phyloP scores from a whole-genome alignment of 2,888 invertebrate genomes.

The Phaonia tiefii region DNA sequence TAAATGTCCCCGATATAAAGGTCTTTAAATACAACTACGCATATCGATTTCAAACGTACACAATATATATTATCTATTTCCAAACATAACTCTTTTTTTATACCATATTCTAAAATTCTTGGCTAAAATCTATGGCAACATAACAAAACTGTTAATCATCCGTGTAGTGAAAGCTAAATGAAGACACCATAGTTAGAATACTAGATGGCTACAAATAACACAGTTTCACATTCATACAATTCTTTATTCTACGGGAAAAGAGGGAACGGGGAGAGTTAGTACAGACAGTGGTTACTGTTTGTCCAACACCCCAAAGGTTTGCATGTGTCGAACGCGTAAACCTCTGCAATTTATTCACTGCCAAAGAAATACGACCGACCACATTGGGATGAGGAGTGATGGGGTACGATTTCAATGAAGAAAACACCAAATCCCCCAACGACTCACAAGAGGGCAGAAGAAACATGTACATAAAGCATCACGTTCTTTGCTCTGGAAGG shows the following conservation, averaged over 20 bases:
- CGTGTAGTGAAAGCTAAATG: conserved; percentile 11
- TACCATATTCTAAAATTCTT: conserved; percentile 14
- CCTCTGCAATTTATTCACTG: conserved; percentile 67
- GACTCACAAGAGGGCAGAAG: neutral
- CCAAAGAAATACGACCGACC: conserved; percentile 23
- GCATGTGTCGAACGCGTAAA: conserved; percentile 64
- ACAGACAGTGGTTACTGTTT: conserved; percentile 30
- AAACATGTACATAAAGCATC: conserved; percentile 36
- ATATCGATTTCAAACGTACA: no score
- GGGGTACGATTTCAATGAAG: conserved; percentile 50
- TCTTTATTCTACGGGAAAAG: neutral
- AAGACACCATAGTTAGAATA: no score
- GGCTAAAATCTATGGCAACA: conserved; percentile 33
- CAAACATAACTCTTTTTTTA: conserved; percentile 14
- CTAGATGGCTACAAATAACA: no score
- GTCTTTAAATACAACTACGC: no score
- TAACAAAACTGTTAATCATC: conserved; percentile 45
- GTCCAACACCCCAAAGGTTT: conserved; percentile 49
- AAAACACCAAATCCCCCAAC: conserved; percentile 49
- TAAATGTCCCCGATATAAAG: no score
- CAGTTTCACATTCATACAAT: conserved; percentile 5
- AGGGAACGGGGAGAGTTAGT: neutral
- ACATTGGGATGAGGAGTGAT: conserved; percentile 11
- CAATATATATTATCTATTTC: no score
- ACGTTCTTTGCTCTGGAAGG: conserved; percentile 44